These are phyloP conservation scores for Malurus splendens DNA, from an alignment of 2,797 vertebrate species.

Conservation along the genomic window DNA sequence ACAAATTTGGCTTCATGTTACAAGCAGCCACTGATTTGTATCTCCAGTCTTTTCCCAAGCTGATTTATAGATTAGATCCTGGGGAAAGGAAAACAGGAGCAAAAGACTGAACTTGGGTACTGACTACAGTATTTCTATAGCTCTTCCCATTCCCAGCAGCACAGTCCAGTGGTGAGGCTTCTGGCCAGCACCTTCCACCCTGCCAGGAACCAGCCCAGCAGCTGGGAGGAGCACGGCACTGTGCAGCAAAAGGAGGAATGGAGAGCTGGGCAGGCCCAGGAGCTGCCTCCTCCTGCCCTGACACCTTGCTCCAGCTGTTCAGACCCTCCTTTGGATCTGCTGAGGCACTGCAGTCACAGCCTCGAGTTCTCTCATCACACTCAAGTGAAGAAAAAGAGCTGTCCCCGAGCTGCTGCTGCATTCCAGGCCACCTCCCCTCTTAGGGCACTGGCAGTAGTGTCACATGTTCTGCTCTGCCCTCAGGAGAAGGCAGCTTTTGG, in stretches of 20 bases:
- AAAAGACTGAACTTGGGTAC: background rate
- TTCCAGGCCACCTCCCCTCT: background rate
- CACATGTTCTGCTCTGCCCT: background rate
- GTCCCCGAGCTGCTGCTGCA: accelerated
- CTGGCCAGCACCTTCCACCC: background rate
- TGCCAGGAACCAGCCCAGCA: background rate
- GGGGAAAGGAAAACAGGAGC: background rate
- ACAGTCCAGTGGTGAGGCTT: background rate
- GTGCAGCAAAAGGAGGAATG: background rate
- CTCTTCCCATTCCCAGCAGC: background rate
- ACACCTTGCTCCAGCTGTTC: background rate
- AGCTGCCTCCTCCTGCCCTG: background rate
- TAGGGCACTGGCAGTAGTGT: background rate
- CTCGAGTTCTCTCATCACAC: background rate
- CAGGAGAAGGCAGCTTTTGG: background rate
- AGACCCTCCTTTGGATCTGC: background rate
- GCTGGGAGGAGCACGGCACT: background rate
- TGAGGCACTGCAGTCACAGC: background rate
- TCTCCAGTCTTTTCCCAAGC: background rate
- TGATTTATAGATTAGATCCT: background rate
- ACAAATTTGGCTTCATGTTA: background rate
- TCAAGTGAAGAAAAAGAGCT: background rate
- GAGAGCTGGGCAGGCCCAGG: background rate
- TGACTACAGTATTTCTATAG: background rate
- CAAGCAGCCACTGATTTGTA: background rate